Base-by-base conservation (phyloP, 1,140 invertebrate genomes). In the Zaprionus lachaisei region DNA sequence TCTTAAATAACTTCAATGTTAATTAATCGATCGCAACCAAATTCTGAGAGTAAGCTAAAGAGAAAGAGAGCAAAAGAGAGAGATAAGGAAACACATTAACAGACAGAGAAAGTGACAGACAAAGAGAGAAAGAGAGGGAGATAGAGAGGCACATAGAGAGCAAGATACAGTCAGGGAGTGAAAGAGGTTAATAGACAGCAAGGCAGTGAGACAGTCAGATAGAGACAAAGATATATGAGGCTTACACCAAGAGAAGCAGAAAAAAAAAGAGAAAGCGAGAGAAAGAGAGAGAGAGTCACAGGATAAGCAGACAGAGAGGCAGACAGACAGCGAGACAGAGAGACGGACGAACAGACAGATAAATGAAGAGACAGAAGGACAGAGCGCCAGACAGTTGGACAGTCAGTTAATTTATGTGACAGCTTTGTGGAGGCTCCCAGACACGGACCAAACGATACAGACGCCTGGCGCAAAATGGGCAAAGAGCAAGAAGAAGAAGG, bases 381-480 rank as follows among this genome's bases (percentile, higher is more conserved):
- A 71, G 15, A 15, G 31, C 14, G 14, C 6, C 58, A 15, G 22
- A 51, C 24, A 47, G n/a, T 47, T 17, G 66, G 24, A 60, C 38
- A 72, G 22, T n/a, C 71, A 73, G 47, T 68, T 56, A 73, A 73
- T 73, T 73, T 55, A 60, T 73, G 65, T 68, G 44, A 51, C 34
- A 51, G 47, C 20, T 51, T 51, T 51, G 47, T 51, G 41, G n/a
- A 17, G 41, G 15, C 41, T 0, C 41, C 2, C 41, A 3, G 47
- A 51, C 47, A 14, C 6, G 14, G 9, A 44, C 5, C 49, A 12
- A 55, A 5, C 22, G 15, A 69, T 22, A 63, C 72, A 49, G 44
- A 24, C 6, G n/a, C 24, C n/a, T 49, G 11, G 37, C 38, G n/a
- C 9, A 17, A 5, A 64, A 56, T 34, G 37, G 26, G 20, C 47